A percentile compares a stretch with the other conserved stretches of the same genome.
phyloP scores from a whole-genome alignment of 2,888 invertebrate species.

The Pseudococcus viburni region DNA sequence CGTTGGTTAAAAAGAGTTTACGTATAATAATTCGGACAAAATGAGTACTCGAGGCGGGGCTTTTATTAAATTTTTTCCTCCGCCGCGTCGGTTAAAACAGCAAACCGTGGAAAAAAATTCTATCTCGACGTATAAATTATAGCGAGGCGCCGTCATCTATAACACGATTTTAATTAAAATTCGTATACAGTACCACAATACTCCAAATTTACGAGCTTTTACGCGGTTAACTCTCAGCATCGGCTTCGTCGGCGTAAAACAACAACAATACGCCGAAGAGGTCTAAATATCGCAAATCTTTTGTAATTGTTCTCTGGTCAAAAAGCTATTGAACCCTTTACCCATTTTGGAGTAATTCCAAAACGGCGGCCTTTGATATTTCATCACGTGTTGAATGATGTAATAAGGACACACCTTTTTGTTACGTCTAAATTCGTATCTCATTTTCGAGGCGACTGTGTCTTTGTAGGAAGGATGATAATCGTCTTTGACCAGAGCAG shows the following conservation, averaged over 20 bases:
- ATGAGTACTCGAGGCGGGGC: background rate
- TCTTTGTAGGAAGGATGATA: conserved; percentile 16
- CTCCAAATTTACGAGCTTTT: conserved; percentile 7
- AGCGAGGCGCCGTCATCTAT: background rate
- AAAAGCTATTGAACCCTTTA: background rate
- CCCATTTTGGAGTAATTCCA: conserved; percentile 48
- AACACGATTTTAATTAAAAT: conserved; percentile 14
- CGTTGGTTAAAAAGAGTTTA: background rate
- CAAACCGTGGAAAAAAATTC: background rate
- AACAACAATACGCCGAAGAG: background rate
- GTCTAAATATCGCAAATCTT: conserved; percentile 20
- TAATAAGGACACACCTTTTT: conserved; percentile 16
- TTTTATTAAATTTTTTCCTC: conserved; percentile 33
- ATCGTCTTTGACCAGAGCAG: background rate
- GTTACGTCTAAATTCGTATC: conserved; percentile 42
- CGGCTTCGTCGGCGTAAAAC: no score
- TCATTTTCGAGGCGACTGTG: conserved; percentile 10
- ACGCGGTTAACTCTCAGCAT: background rate
- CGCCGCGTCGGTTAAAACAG: background rate
- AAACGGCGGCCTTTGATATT: conserved; percentile 55
- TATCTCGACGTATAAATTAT: background rate
- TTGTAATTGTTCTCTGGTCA: conserved; percentile 37
- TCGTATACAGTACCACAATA: background rate
- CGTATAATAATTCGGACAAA: background rate
- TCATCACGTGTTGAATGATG: conserved; percentile 51